Base-by-base conservation (phyloP, 1,140 invertebrate genomes). In the Vanessa atalanta region DNA sequence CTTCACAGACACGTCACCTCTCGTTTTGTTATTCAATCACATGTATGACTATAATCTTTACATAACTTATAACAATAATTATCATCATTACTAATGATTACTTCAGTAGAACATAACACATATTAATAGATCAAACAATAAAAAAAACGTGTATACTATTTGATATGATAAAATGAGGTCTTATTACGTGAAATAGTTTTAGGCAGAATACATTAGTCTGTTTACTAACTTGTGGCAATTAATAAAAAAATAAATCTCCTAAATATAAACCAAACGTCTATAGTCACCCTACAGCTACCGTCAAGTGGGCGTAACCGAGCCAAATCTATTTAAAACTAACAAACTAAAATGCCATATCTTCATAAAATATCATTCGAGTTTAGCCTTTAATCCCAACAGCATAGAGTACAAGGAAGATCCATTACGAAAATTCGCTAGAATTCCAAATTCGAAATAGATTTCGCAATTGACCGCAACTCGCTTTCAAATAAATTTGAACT, bases 271-370 rank as follows among this genome's bases (percentile, higher is more conserved):
- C 37, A 43, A 43, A 43, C 9, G 37, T 43, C 37, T 43, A 68
- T 68, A 48, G 14, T 53, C 70, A 72, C 70, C 64, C 63, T 72
- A 72, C 64, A 74, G 50, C 47, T 31, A 74, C 51, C 23, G 66
- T 74, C 60, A 65, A 73, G 61, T 57, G 50, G 61, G 67, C 72
- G 67, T 74, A 37, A 65, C 48, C 23, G 70, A 70, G 55, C 70
- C 37, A 72, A 72, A 61, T 72, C 70, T 72, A 65, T 72, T 72
- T 55, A 72, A 72, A 65, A 63, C 63, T 65, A 8, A 50, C 67
- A 61, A 63, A 16, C 47, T 23, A 63, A 57, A 70, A 70, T 47
- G 37, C 14, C n/a, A n/a, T 48, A 48, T 6, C 3, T 15, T 13
- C 3, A 26, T 16, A 13, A 50, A 61, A 61, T 20, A 14, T 12